phyloP scores from a whole-genome alignment of 2,797 vertebrate genomes.

The Prionace glauca region DNA sequence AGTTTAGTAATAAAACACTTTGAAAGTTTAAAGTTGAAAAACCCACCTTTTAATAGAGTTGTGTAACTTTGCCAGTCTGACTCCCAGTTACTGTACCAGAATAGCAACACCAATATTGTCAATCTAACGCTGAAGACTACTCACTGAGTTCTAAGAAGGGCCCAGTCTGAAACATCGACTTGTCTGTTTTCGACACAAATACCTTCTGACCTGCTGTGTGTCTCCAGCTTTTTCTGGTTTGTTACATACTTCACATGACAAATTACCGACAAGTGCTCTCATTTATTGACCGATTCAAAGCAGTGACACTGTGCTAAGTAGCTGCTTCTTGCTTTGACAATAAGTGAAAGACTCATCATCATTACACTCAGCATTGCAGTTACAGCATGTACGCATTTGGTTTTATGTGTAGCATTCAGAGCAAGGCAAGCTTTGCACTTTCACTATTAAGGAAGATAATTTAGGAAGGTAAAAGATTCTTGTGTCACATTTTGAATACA shows the following conservation, averaged over 20 bases:
- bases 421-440: neutral
- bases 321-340: conserved; percentile 27
- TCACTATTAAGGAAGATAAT: neutral
- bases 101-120: neutral
- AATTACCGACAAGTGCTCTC: conserved; percentile 26
- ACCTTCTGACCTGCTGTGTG: conserved; percentile 1
- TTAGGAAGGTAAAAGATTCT: neutral
- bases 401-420: neutral
- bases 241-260: conserved; percentile 9
- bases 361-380: neutral
- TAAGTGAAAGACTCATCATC: conserved; percentile 17
- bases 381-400: neutral
- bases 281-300: conserved; percentile 31
- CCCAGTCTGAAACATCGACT: neutral
- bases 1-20: neutral
- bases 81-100: neutral
- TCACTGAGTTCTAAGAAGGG: neutral
- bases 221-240: neutral
- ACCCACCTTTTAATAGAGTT: neutral
- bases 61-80: neutral
- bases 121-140: neutral
- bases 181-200: neutral
- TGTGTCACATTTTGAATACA: neutral
- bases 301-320: conserved; percentile 29
- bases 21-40: too few relatives aligned